phyloP scores from a whole-genome alignment of 1,140 invertebrate genomes.

The Cydia strobilella region DNA sequence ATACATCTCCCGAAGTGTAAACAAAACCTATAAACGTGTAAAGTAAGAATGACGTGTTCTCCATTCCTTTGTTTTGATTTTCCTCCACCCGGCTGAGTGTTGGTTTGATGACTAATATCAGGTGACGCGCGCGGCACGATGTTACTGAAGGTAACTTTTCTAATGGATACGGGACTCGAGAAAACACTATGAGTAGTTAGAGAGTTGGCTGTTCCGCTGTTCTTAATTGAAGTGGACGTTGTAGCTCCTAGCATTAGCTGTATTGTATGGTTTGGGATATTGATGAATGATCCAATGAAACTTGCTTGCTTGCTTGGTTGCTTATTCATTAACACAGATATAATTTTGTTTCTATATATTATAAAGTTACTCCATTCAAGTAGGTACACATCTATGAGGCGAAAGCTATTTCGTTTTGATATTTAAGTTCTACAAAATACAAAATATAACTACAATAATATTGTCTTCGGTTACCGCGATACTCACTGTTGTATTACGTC shows the following conservation, averaged over 20 bases:
- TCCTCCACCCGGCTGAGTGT: slow-evolving; percentile 38
- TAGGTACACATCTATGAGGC: slow-evolving; percentile 38
- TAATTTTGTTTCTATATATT: not conserved
- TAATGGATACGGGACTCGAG: slow-evolving; percentile 68
- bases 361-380: slow-evolving; percentile 44
- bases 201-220: slow-evolving; percentile 56
- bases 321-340: not conserved
- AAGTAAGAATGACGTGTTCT: slow-evolving; percentile 19
- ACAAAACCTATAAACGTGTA: slow-evolving; percentile 32
- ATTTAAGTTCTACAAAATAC: no score
- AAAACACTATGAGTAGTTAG: slow-evolving; percentile 71
- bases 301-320: not conserved
- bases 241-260: slow-evolving; percentile 40
- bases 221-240: slow-evolving; percentile 67
- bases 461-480: no score
- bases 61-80: slow-evolving; percentile 46
- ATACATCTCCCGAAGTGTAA: not conserved
- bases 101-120: slow-evolving; percentile 56
- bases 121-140: slow-evolving; percentile 50
- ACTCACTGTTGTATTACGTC: no score
- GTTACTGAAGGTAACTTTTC: slow-evolving; percentile 56
- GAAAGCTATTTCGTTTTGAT: no score
- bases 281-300: slow-evolving; percentile 8
- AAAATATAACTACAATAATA: no score
- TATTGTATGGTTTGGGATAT: slow-evolving; percentile 2